phyloP scores from a whole-genome alignment of 2,113 vertebrate genomes.

The Microtus oregoni region DNA sequence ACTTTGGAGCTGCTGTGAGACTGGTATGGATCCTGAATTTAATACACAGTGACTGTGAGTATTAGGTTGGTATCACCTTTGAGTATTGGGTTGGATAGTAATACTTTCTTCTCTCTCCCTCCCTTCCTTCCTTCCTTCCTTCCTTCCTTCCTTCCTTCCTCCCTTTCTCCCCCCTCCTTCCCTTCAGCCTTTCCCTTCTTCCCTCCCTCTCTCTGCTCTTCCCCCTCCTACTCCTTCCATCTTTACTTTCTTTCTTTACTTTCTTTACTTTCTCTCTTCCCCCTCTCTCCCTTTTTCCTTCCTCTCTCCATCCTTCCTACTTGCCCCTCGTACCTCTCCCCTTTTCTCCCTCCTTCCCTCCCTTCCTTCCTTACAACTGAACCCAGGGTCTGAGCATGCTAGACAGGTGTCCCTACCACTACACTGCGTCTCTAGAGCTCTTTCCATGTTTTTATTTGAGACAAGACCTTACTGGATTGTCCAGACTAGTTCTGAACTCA shows the following conservation, averaged over 20 bases:
- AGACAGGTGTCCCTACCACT: neutral
- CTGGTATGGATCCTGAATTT: neutral
- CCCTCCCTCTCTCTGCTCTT: neutral
- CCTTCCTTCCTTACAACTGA: neutral
- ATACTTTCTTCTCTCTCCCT: neutral
- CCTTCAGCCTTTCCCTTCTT: no score
- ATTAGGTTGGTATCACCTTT: no score
- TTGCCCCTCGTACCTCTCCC: no score
- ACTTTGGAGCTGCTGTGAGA: neutral
- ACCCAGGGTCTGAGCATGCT: neutral
- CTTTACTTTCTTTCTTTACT: no score
- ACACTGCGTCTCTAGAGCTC: no score
- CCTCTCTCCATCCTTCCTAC: no score
- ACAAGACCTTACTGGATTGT: neutral
- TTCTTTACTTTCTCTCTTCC: no score
- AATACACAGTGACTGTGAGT: neutral
- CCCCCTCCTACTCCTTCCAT: no score
- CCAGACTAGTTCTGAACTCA: neutral
- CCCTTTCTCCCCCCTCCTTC: neutral
- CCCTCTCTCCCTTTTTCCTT: no score
- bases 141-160: neutral
- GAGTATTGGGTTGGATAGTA: neutral
- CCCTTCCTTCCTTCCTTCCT: fast-evolving
- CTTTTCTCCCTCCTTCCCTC: neutral
- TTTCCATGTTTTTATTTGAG: neutral